Percentiles rank a stretch among this genome's conserved stretches.
phyloP scores from a whole-genome alignment of 1,140 invertebrate genomes.

The Patella vulgata region DNA sequence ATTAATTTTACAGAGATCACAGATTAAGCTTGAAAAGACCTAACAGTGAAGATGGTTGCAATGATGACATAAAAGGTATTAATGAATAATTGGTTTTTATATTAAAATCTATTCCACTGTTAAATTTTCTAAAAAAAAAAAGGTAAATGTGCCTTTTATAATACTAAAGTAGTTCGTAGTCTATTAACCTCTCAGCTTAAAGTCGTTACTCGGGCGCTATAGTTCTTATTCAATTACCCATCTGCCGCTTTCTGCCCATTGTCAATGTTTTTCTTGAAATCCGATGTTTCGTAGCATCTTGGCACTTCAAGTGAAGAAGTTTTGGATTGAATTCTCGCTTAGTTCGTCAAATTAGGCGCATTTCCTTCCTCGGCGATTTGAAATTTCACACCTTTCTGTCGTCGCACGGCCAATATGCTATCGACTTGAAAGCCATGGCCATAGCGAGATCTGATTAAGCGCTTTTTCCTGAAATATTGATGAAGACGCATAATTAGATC shows the following conservation, averaged over 20 bases:
- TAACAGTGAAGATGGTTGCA: constrained; percentile 32
- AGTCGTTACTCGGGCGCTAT: too few relatives aligned
- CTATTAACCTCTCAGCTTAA: too few relatives aligned
- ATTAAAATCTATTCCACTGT: too few relatives aligned
- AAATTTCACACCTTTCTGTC: constrained; percentile 41
- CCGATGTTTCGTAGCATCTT: constrained; percentile 1
- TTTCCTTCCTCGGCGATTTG: constrained; percentile 49
- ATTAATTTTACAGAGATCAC: constrained; percentile 41
- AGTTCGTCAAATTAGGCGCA: constrained; percentile 41
- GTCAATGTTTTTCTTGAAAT: constrained; percentile 3
- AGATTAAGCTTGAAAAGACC: constrained; percentile 48
- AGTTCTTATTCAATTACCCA: constrained; percentile 9
- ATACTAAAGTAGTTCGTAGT: too few relatives aligned
- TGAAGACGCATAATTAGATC: constrained; percentile 47
- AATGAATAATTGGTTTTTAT: constrained; percentile 6
- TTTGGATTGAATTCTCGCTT: constrained; percentile 45
- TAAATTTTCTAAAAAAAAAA: too few relatives aligned
- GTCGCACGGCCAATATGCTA: constrained; percentile 21
- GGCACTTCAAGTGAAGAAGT: constrained; percentile 20
- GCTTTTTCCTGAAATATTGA: constrained; percentile 50
- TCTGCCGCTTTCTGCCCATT: not conserved
- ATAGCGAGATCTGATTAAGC: constrained; percentile 46
- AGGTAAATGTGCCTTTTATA: too few relatives aligned
- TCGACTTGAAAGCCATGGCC: constrained; percentile 40
- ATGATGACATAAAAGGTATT: constrained; percentile 50